Evolutionary conservation across 2,888 invertebrate genomes (phyloP).

Genomic region (Drosophila melanosoma): DNA sequence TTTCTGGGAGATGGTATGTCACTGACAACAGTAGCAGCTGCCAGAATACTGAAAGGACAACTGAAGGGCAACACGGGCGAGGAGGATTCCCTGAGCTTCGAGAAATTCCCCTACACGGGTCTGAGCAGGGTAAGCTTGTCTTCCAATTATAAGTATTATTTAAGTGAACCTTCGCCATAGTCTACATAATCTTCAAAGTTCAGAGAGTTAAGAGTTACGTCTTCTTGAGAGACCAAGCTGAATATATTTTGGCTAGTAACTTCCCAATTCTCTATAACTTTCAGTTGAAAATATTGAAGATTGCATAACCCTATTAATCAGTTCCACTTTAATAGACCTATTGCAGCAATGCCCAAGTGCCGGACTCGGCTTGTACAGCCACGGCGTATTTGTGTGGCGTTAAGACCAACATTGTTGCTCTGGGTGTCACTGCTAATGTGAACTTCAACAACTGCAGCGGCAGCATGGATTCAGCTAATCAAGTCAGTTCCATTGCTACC

Average conservation of each 20-base stretch:
- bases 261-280: background rate
- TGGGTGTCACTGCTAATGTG: conserved; percentile 90
- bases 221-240: background rate
- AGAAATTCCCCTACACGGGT: conserved; percentile 88
- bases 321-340: conserved; percentile 44
- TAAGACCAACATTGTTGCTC: conserved; percentile 85
- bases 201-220: background rate
- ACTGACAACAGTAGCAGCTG: conserved; percentile 88
- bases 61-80: conserved; percentile 86
- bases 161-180: background rate
- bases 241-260: background rate
- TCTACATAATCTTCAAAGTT: background rate
- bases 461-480: conserved; percentile 86
- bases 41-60: conserved; percentile 88
- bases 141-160: background rate
- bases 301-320: background rate
- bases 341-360: conserved; percentile 65
- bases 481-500: conserved; percentile 88
- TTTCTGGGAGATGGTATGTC: conserved; percentile 89
- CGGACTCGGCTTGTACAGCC: conserved; percentile 68
- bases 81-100: conserved; percentile 87
- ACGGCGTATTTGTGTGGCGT: conserved; percentile 65
- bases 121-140: conserved; percentile 86
- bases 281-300: too few relatives aligned
- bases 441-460: conserved; percentile 88